phyloP scores from a whole-genome alignment of 2,888 invertebrate species.

The Incurvaria masculella region DNA sequence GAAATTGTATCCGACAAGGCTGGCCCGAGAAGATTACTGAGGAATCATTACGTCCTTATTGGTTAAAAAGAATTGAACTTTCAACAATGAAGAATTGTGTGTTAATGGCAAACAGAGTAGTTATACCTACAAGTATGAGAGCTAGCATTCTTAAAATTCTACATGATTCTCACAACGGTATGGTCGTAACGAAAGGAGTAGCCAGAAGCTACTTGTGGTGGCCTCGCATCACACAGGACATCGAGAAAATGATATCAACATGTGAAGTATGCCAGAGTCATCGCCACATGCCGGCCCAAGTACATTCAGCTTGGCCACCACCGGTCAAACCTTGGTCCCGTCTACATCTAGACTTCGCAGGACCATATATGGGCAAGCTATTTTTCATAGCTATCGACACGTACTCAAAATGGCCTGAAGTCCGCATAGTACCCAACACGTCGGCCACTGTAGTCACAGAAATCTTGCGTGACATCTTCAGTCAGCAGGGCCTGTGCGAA shows the following conservation, averaged over 20 bases:
- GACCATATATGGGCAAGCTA: neutral
- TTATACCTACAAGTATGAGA: too few relatives aligned
- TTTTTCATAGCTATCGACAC: neutral
- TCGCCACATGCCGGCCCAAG: neutral
- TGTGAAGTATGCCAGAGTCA: neutral
- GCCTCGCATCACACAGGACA: neutral
- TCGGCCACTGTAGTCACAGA: too few relatives aligned
- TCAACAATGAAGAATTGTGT: too few relatives aligned
- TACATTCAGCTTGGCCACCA: neutral
- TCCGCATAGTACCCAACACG: neutral
- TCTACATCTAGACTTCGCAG: neutral
- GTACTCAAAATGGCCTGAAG: neutral
- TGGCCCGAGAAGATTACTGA: constrained; percentile 9
- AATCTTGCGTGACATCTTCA: too few relatives aligned
- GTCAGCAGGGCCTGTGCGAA: too few relatives aligned
- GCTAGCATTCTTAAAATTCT: too few relatives aligned
- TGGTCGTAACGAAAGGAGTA: too few relatives aligned
- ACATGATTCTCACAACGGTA: too few relatives aligned
- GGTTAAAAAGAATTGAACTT: too few relatives aligned
- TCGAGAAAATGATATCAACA: neutral
- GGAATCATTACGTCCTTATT: too few relatives aligned
- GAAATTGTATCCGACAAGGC: constrained; percentile 12
- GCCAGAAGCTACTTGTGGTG: too few relatives aligned
- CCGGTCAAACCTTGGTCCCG: neutral
- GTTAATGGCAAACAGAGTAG: too few relatives aligned